Percentiles rank a stretch among this genome's conserved stretches.
Evolutionary conservation across 2,113 vertebrate genomes (phyloP).

Genomic region (Cathartes aura): DNA sequence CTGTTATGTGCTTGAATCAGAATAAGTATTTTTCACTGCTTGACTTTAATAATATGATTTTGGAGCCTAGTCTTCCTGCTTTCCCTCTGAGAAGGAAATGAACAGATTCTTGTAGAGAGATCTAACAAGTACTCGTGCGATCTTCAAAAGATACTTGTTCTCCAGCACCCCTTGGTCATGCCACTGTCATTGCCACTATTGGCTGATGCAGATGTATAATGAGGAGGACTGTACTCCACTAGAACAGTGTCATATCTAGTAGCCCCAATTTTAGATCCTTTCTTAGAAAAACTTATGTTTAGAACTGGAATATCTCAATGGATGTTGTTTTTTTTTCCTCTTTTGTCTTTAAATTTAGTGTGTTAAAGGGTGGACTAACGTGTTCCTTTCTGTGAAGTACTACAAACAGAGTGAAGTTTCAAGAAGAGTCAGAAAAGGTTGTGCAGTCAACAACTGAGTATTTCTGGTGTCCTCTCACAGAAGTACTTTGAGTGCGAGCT

Average conservation of each 20-base stretch:
- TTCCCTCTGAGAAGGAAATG: not conserved
- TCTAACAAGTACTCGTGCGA: not conserved
- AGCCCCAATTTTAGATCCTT: not conserved
- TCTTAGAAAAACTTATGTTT: accelerated
- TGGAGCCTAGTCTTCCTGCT: not conserved
- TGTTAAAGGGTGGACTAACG: not conserved
- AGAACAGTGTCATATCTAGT: not conserved
- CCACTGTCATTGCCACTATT: not conserved
- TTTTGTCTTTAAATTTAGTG: not conserved
- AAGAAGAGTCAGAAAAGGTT: not conserved
- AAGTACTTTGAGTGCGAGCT: not conserved
- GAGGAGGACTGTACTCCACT: not conserved
- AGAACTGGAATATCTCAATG: not conserved
- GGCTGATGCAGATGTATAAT: no score
- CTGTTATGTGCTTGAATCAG: not conserved
- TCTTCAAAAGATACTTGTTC: not conserved
- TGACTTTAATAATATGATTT: not conserved
- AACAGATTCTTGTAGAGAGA: not conserved
- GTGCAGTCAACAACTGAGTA: not conserved
- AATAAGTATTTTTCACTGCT: not conserved
- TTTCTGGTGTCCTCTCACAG: not conserved
- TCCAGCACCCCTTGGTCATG: not conserved
- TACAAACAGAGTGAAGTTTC: not conserved
- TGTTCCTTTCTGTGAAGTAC: not conserved
- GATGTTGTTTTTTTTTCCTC: accelerated